These are phyloP conservation scores for Calameuta filiformis DNA, from an alignment of 2,888 invertebrate genomes.

Conservation along the genomic window DNA sequence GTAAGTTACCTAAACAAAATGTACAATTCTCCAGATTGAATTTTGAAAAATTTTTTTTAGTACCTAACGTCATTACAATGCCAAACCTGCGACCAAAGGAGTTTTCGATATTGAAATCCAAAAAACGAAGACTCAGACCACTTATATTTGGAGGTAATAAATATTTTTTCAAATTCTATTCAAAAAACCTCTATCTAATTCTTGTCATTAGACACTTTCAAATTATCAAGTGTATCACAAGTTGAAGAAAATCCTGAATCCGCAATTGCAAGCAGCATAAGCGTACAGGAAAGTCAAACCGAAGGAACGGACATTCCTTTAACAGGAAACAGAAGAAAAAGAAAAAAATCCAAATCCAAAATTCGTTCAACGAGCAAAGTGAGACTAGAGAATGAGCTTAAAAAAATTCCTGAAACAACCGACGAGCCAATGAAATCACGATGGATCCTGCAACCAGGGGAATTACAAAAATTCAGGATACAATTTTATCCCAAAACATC, in stretches of 20 bases:
- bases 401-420: neutral
- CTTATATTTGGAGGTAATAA: neutral
- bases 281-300: neutral
- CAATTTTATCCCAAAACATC: slow-evolving; percentile 42
- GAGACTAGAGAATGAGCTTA: neutral
- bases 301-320: neutral
- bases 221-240: neutral
- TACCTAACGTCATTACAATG: neutral
- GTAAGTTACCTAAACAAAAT: neutral
- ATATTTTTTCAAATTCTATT: neutral
- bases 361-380: neutral
- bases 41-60: neutral
- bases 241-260: neutral
- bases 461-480: slow-evolving; percentile 42
- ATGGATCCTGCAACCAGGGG: slow-evolving; percentile 44
- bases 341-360: neutral
- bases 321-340: neutral
- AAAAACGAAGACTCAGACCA: slow-evolving; percentile 2
- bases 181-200: neutral
- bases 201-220: neutral
- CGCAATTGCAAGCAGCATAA: neutral
- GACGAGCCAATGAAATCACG: slow-evolving; percentile 41
- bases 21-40: neutral
- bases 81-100: slow-evolving; percentile 20
- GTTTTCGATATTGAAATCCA: slow-evolving; percentile 26